These are phyloP conservation scores for Alentia gelatinosa DNA, from an alignment of 2,888 invertebrate genomes.

Conservation along the genomic window DNA sequence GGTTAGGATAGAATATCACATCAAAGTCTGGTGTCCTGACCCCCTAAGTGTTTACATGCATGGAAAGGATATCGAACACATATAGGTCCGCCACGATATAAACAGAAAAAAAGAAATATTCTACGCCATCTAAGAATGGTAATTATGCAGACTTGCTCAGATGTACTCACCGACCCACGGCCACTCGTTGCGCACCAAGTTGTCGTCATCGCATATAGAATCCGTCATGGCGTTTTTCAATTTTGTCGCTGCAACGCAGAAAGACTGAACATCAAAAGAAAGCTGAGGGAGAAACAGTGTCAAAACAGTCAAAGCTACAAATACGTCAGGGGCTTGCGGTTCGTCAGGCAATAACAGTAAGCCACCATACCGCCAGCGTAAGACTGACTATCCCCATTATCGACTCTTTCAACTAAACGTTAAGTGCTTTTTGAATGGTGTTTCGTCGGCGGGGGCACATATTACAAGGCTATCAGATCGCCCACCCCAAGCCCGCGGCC, in stretches of 20 bases:
- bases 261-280: neutral
- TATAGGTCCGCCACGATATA: too few relatives aligned
- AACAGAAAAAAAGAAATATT: too few relatives aligned
- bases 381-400: neutral
- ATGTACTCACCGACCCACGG: slow-evolving; percentile 49
- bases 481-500: neutral
- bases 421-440: neutral
- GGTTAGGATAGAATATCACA: too few relatives aligned
- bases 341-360: neutral
- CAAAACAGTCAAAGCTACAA: neutral
- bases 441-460: neutral
- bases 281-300: too few relatives aligned
- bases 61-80: too few relatives aligned
- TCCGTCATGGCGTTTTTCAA: slow-evolving; percentile 17
- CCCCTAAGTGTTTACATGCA: too few relatives aligned
- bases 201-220: slow-evolving; percentile 51
- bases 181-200: slow-evolving; percentile 44
- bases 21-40: too few relatives aligned
- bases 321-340: neutral
- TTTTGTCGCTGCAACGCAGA: slow-evolving; percentile 29
- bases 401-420: neutral
- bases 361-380: neutral
- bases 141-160: neutral
- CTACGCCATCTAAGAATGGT: too few relatives aligned
- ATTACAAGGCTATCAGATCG: slow-evolving; percentile 17